phyloP scores from a whole-genome alignment of 2,113 vertebrate genomes.

The Rhea pennata region DNA sequence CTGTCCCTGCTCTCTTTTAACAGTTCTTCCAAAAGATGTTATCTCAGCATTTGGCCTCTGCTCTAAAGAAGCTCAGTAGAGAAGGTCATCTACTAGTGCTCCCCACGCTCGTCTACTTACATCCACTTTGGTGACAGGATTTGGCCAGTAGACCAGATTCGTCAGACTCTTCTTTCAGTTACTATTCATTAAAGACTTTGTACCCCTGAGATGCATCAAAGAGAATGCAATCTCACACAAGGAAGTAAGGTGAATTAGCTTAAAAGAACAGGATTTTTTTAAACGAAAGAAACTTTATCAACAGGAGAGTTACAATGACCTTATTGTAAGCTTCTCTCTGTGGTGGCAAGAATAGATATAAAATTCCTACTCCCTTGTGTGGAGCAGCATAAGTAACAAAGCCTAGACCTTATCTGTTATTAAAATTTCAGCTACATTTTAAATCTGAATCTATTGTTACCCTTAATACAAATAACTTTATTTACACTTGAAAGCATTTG shows the following conservation, averaged over 20 bases:
- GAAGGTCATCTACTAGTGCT: neutral
- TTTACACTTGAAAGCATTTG: neutral
- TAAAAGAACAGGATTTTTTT: neutral
- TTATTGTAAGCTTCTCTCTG: neutral
- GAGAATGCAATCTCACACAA: neutral
- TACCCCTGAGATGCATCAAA: neutral
- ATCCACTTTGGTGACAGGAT: neutral
- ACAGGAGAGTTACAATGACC: neutral
- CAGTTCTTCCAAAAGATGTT: neutral
- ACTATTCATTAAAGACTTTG: neutral
- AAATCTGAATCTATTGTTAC: neutral
- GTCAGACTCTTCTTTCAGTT: neutral
- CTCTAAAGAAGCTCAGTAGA: neutral
- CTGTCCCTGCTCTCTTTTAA: neutral
- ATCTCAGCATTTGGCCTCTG: neutral
- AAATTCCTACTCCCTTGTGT: neutral
- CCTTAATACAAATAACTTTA: neutral
- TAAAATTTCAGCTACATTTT: neutral
- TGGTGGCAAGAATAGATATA: neutral
- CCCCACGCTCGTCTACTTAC: neutral
- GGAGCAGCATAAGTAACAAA: neutral
- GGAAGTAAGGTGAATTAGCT: neutral
- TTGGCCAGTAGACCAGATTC: fast-evolving
- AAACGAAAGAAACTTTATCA: neutral
- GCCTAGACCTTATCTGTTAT: neutral